phyloP scores from a whole-genome alignment of 2,113 vertebrate species.

The Hippolais icterina region DNA sequence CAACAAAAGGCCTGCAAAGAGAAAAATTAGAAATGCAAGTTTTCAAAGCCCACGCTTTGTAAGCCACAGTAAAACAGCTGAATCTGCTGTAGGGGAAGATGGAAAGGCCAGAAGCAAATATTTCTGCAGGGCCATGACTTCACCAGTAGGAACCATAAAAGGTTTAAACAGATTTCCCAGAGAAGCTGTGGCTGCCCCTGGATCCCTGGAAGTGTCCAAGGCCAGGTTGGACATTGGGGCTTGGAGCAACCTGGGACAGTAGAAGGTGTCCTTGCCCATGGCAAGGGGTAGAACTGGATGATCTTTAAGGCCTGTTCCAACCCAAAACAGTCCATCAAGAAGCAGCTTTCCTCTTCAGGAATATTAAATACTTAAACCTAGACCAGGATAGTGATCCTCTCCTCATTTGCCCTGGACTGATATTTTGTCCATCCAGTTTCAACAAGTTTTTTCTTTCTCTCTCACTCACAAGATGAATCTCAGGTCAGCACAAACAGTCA shows the following conservation, averaged over 20 bases:
- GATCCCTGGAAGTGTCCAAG: neutral
- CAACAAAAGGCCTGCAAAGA: neutral
- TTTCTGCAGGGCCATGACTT: neutral
- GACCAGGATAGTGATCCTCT: neutral
- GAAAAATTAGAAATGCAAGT: neutral
- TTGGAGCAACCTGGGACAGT: rapidly evolving
- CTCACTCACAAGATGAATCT: neutral
- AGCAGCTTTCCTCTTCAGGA: neutral
- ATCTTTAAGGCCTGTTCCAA: neutral
- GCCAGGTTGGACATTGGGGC: neutral
- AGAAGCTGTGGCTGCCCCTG: neutral
- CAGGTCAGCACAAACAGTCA: neutral
- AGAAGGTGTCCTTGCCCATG: neutral
- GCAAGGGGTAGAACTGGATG: neutral
- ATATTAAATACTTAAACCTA: neutral
- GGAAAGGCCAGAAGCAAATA: neutral
- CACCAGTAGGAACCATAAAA: neutral
- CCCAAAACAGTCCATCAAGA: neutral
- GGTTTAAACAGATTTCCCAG: neutral
- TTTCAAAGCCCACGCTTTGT: neutral
- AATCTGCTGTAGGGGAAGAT: neutral
- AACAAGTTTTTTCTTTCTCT: neutral
- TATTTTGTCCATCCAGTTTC: neutral
- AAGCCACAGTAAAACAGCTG: neutral
- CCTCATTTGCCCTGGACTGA: neutral